These are phyloP conservation scores for Phragmatobia fuliginosa DNA, from an alignment of 2,888 invertebrate species.

Conservation along the genomic window DNA sequence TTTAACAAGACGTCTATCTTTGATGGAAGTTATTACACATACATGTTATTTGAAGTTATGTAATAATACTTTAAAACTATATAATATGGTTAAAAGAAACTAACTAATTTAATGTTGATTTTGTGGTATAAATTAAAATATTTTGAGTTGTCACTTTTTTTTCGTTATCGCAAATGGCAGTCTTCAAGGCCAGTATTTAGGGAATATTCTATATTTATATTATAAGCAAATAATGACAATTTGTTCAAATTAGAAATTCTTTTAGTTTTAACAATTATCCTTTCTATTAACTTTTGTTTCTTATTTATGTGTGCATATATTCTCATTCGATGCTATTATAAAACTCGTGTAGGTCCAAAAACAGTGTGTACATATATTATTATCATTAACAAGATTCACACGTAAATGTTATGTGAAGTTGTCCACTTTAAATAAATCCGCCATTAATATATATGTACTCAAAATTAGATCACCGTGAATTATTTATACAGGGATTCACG, in stretches of 20 bases:
- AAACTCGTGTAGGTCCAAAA: no score
- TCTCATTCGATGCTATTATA: no score
- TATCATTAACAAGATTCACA: neutral
- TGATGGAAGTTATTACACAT: neutral
- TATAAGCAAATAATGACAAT: neutral
- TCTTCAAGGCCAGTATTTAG: neutral
- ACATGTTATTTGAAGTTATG: neutral
- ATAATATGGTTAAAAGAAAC: neutral
- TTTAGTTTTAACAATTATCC: neutral
- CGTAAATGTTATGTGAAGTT: neutral
- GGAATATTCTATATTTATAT: neutral
- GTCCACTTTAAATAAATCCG: neutral
- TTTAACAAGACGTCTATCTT: constrained; percentile 4
- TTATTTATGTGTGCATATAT: constrained; percentile 1
- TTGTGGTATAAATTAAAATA: neutral
- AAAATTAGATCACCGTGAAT: neutral
- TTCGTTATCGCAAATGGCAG: neutral
- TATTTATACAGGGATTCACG: neutral
- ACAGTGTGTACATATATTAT: no score
- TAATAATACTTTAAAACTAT: neutral
- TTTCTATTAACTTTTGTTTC: neutral
- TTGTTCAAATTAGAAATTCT: neutral
- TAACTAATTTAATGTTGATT: neutral
- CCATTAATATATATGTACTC: neutral
- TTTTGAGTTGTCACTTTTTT: neutral